Evolutionary conservation across 2,113 vertebrate genomes (phyloP), one percentile per base, ranked within the genome.

Genomic region (Alectura lathami): DNA sequence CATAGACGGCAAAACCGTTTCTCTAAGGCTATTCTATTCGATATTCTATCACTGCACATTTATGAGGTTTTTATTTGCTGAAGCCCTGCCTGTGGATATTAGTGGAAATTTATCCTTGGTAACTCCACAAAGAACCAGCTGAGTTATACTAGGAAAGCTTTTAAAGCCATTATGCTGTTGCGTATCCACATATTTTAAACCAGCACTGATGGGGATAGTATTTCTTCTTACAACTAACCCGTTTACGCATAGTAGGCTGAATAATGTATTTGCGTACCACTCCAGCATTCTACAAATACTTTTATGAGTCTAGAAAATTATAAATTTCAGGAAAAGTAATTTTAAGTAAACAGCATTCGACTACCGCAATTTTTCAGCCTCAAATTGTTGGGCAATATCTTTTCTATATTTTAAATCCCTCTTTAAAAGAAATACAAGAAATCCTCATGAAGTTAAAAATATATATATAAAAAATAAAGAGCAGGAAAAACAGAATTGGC

Each of bases 111-210:
- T 83, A 79, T 88, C 75, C 60, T 51, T 38, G 87, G 54, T 50
- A 45, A 66, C 30, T 89, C 32, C 13, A 27, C 42, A 30, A 63
- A 91, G 88, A 87, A 0, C 3, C 18, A 12, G 10, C 22, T 68
- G 64, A 75, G 27, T 69, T 89, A 76, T 23, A 34, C 1, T 3
- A 76, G 69, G 24, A 77, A 90, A 91, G 40, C 56, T 66, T 72
- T 96, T 75, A 77, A 91, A 96, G 80, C 56, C 45, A 91, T 82
- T 91, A 53, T 13, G 9, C 21, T 48, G 27, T 36, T 87, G 57
- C 81, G 79, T 64, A 66, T 18, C 13, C 66, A 91, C 27, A 42
- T 79, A 83, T 50, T 93, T 87, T 62, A 87, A 38, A 45, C 24
- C 66, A 84, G 38, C 30, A 54, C 2, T 3, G 67, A 91, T 68